phyloP scores from a whole-genome alignment of 2,797 vertebrate genomes.

The Pagetopsis macropterus region DNA sequence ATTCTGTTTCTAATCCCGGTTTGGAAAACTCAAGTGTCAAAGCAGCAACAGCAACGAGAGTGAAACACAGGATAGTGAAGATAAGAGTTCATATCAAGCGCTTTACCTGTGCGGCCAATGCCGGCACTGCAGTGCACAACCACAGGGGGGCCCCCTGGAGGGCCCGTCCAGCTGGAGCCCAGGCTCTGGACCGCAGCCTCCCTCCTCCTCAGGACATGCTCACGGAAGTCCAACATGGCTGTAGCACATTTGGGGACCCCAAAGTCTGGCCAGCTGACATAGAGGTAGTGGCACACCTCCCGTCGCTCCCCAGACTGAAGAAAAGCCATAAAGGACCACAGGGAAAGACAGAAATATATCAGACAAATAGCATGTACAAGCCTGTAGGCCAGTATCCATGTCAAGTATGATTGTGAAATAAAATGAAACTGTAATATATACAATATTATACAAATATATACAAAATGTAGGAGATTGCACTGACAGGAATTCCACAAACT shows the following conservation, averaged over 20 bases:
- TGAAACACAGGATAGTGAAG: too few relatives aligned
- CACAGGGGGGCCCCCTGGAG: conserved; percentile 85
- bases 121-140: conserved; percentile 90
- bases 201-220: conserved; percentile 85
- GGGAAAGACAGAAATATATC: background rate
- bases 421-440: background rate
- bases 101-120: conserved; percentile 88
- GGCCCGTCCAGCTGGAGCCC: conserved; percentile 83
- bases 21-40: too few relatives aligned
- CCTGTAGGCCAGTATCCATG: background rate
- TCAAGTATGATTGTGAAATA: background rate
- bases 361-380: background rate
- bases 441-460: background rate
- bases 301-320: conserved; percentile 85
- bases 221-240: conserved; percentile 89
- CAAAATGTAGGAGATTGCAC: background rate
- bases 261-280: conserved; percentile 92
- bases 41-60: too few relatives aligned
- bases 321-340: background rate
- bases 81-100: too few relatives aligned
- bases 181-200: conserved; percentile 79
- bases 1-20: too few relatives aligned
- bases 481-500: background rate
- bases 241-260: conserved; percentile 89
- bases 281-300: conserved; percentile 88